Conservation (phyloP, 2,113 vertebrate species). For the Archilochus colubris region DNA sequence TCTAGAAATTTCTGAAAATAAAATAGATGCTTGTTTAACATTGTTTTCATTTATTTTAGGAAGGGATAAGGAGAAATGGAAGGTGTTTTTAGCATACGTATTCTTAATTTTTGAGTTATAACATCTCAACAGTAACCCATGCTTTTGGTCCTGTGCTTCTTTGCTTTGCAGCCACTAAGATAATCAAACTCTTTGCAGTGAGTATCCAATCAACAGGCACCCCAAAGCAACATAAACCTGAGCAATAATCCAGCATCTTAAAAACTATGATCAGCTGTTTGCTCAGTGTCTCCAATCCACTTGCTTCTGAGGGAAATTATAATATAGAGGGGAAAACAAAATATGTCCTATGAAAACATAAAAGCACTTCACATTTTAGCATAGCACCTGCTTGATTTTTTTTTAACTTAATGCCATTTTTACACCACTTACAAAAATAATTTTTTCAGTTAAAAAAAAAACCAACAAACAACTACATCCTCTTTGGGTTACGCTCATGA, state of each 20-base stretch:
- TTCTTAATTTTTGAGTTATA: neutral
- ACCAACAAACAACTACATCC: constrained; percentile 32
- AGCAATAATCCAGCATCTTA: constrained; percentile 11
- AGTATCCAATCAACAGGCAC: neutral
- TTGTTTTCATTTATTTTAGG: neutral
- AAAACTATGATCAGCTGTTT: neutral
- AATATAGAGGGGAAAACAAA: neutral
- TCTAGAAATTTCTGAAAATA: constrained; percentile 27
- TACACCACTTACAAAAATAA: constrained; percentile 66
- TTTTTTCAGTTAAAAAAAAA: constrained; percentile 55
- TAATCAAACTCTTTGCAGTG: neutral
- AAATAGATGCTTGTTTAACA: neutral
- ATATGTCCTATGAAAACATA: neutral
- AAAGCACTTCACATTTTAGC: constrained; percentile 49
- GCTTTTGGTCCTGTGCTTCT: neutral
- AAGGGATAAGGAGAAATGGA: neutral
- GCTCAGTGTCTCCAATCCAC: constrained; percentile 48
- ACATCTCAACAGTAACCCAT: neutral
- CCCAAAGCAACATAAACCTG: neutral
- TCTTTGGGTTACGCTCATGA: constrained; percentile 14
- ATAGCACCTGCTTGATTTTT: constrained; percentile 56
- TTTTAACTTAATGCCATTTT: constrained; percentile 48
- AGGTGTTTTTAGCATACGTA: neutral
- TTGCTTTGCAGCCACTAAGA: neutral
- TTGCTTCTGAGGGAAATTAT: constrained; percentile 45